Conservation (phyloP, 2,113 vertebrate genomes). For the Sylvilagus bachmani region DNA sequence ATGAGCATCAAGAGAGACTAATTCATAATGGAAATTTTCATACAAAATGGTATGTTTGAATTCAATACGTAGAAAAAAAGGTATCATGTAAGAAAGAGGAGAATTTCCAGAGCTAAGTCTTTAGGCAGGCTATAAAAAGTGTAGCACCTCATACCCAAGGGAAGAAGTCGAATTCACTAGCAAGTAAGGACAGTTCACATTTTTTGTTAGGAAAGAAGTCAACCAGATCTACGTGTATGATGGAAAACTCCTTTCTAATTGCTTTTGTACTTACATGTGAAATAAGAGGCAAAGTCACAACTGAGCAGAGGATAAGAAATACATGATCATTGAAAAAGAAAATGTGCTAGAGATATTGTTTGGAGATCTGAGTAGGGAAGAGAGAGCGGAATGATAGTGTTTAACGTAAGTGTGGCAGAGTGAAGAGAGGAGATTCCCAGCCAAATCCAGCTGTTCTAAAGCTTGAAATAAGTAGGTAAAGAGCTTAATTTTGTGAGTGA, state of each 20-base stretch:
- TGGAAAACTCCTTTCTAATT: background rate
- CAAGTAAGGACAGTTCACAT: background rate
- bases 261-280: background rate
- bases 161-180: background rate
- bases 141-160: background rate
- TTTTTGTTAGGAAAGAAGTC: background rate
- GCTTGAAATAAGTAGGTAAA: background rate
- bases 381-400: background rate
- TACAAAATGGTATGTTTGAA: background rate
- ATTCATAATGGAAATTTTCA: background rate
- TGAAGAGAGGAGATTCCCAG: background rate
- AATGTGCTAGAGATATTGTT: background rate
- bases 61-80: background rate
- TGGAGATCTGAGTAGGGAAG: background rate
- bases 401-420: too few relatives aligned
- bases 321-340: background rate
- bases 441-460: background rate
- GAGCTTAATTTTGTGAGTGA: background rate
- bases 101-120: background rate
- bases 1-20: background rate
- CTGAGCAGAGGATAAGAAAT: background rate
- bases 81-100: background rate
- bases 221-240: background rate
- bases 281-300: background rate
- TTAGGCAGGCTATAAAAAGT: background rate